These are phyloP conservation scores for Echeneis naucrates DNA, from an alignment of 2,797 vertebrate genomes.

Conservation along the genomic window DNA sequence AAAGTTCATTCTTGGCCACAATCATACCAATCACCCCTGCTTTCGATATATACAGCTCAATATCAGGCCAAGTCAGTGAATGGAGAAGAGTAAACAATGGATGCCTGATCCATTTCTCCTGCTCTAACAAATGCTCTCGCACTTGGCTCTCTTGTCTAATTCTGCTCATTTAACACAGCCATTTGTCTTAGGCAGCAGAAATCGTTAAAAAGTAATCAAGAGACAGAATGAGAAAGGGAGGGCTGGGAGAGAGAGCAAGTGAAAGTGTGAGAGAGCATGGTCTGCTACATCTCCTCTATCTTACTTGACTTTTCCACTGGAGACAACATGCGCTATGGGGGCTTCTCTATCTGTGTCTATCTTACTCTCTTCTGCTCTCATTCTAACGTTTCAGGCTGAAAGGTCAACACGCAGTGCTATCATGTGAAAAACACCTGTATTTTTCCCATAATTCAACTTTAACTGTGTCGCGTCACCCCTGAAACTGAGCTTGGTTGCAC, in stretches of 20 bases:
- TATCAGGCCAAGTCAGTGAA: constrained; percentile 59
- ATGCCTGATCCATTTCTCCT: constrained; percentile 82
- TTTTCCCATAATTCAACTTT: constrained; percentile 35
- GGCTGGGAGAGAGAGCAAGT: constrained; percentile 43
- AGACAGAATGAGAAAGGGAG: constrained; percentile 79
- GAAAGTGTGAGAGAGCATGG: constrained; percentile 55
- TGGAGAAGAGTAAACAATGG: constrained; percentile 79
- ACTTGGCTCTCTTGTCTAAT: constrained; percentile 84
- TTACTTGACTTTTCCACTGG: constrained; percentile 72
- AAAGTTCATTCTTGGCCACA: background rate
- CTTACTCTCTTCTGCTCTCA: constrained; percentile 16
- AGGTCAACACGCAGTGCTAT: constrained; percentile 45
- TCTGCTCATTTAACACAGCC: constrained; percentile 86
- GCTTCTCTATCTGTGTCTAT: constrained; percentile 44
- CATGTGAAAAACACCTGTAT: constrained; percentile 34
- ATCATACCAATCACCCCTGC: constrained; percentile 2
- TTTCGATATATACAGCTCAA: constrained; percentile 47
- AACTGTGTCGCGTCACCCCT: constrained; percentile 28
- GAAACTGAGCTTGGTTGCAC: constrained; percentile 53
- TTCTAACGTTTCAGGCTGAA: constrained; percentile 59
- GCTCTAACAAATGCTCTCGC: constrained; percentile 82
- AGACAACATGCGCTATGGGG: constrained; percentile 39
- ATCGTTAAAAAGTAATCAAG: constrained; percentile 91
- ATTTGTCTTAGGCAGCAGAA: constrained; percentile 87
- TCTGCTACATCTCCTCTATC: constrained; percentile 63